phyloP scores from a whole-genome alignment of 2,797 vertebrate genomes.

The Pipistrellus kuhlii region DNA sequence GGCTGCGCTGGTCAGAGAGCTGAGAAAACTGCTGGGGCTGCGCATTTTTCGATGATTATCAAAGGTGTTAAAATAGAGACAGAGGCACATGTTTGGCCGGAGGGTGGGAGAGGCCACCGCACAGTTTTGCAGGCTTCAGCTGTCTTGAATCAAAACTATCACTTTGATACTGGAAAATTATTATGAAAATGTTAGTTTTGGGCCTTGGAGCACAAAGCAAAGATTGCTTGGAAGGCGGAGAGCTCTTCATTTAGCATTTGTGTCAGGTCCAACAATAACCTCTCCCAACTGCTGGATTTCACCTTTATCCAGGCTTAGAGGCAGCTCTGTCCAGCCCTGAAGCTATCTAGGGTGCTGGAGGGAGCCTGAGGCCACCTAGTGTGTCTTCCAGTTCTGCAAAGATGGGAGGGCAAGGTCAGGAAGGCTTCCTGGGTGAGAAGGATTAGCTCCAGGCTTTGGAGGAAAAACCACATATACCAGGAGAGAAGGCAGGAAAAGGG shows the following conservation, averaged over 20 bases:
- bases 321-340: constrained; percentile 46
- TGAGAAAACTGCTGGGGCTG: constrained; percentile 90
- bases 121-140: constrained; percentile 88
- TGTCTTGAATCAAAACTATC: constrained; percentile 91
- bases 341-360: neutral
- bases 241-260: constrained; percentile 79
- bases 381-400: neutral
- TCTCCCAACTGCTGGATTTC: constrained; percentile 84
- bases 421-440: constrained; percentile 1
- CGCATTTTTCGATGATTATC: constrained; percentile 91
- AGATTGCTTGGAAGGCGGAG: constrained; percentile 84
- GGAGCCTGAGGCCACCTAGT: constrained; percentile 1
- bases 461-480: neutral
- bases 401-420: neutral
- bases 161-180: constrained; percentile 93
- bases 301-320: constrained; percentile 84
- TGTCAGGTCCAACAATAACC: constrained; percentile 86
- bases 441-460: neutral
- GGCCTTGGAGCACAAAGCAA: constrained; percentile 88
- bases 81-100: constrained; percentile 90
- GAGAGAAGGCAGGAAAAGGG: neutral
- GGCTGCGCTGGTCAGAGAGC: constrained; percentile 90
- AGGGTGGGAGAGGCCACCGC: constrained; percentile 83
- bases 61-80: constrained; percentile 92
- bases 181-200: constrained; percentile 93